These are phyloP conservation scores for Caenorhabditis parvicauda DNA, from an alignment of 2,888 invertebrate genomes.

Conservation along the genomic window DNA sequence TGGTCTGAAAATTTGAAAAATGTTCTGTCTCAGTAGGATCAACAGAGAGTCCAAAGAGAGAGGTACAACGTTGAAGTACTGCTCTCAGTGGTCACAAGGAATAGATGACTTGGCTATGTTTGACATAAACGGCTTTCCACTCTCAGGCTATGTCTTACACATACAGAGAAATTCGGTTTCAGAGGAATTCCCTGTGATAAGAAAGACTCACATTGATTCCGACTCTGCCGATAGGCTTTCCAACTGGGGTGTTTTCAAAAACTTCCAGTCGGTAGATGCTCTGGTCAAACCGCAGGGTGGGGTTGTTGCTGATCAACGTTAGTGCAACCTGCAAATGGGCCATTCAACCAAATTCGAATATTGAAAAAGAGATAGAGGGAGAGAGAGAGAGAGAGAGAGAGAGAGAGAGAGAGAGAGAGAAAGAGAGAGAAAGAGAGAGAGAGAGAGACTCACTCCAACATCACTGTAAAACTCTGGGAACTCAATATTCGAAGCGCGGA, in stretches of 20 bases:
- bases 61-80: not conserved
- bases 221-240: constrained; percentile 32
- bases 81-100: not conserved
- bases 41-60: too few species aligned
- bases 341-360: not conserved
- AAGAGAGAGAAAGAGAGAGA: not conserved
- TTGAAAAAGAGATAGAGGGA: too few species aligned
- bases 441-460: constrained; percentile 40
- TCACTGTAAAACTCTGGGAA: constrained; percentile 53
- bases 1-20: constrained; percentile 6
- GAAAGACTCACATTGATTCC: constrained; percentile 2
- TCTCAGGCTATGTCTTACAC: too few species aligned
- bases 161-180: too few species aligned
- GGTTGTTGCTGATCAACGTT: constrained; percentile 17
- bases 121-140: too few species aligned
- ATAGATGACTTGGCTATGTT: too few species aligned
- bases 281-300: constrained; percentile 44
- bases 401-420: not conserved
- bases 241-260: constrained; percentile 42
- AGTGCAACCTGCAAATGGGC: constrained; percentile 26
- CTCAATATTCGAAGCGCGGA: constrained; percentile 50
- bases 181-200: not conserved
- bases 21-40: too few species aligned
- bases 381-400: too few species aligned
- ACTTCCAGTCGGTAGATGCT: constrained; percentile 48